phyloP scores from a whole-genome alignment of 1,140 invertebrate genomes.

The Pinna nobilis region DNA sequence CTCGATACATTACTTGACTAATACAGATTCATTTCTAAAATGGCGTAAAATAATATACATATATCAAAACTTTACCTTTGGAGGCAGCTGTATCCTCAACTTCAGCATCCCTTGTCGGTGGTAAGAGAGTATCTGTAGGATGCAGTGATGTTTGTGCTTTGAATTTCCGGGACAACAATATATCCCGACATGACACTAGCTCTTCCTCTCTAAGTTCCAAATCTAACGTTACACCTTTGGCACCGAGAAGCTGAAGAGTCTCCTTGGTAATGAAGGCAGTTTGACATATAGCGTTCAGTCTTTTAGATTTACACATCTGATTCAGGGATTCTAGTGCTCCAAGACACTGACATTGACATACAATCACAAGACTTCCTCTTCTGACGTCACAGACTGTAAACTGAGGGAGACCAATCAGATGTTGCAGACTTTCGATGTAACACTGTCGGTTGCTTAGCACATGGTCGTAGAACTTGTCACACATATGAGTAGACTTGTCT shows the following conservation, averaged over 20 bases:
- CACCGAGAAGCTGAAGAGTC: conserved; percentile 5
- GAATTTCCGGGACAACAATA: conserved; percentile 37
- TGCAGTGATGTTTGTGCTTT: conserved; percentile 26
- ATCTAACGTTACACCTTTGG: conserved; percentile 22
- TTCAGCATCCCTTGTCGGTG: conserved; percentile 5
- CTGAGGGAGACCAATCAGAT: conserved; percentile 22
- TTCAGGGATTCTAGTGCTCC: conserved; percentile 42
- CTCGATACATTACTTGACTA: no score
- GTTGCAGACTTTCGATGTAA: conserved; percentile 22
- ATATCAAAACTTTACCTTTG: neutral
- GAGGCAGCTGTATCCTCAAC: conserved; percentile 10
- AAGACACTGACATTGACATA: conserved; percentile 18
- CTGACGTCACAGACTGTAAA: conserved; percentile 20
- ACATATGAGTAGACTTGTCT: conserved; percentile 24
- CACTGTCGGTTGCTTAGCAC: conserved; percentile 25
- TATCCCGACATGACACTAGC: conserved; percentile 26
- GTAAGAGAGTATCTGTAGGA: conserved; percentile 32
- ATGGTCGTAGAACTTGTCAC: conserved; percentile 22
- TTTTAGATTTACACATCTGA: conserved; percentile 38
- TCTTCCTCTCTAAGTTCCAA: conserved; percentile 10
- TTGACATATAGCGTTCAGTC: conserved; percentile 30
- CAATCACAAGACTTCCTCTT: conserved; percentile 24
- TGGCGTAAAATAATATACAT: no score
- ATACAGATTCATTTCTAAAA: no score
- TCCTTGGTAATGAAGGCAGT: conserved; percentile 26